Evolutionary conservation across 2,888 invertebrate species (phyloP), one percentile per base, ranked within the genome.

Genomic region (Drosophila diplacantha): DNA sequence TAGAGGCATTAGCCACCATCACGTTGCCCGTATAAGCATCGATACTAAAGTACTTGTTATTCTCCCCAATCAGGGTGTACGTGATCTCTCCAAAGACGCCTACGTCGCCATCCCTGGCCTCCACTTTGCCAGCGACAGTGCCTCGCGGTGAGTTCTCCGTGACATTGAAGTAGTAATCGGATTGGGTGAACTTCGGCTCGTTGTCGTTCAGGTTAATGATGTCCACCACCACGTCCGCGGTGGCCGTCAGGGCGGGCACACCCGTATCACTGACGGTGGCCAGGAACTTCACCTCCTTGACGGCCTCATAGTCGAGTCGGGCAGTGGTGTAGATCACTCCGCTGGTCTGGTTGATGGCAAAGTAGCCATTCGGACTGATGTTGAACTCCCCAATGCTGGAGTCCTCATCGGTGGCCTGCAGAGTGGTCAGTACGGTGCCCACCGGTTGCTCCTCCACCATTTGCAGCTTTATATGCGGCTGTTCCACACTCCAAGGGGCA

Each of bases 121-220:
- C 91, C 1, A 96, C 94, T 38, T 91, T 91, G 0, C 93, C 89
- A 0, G 96, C 92, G 5, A 90, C 91, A 0, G 94, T 94, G 0
- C 93, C 95, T 0, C 91, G 90, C 0, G 92, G 91, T 0, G 95
- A 91, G 83, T 96, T 95, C 87, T 97, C 96, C 1, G 91, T 89
- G 2, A 96, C 91, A 1, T 91, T 91, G 0, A 93, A 93, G 55
- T 92, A 91, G 83, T 96, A 96, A 18, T 89, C 88, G 47, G 90
- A 88, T 65, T 91, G 90, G 0, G 90, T 90, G 86, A 97, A 97
- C 47, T 90, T 90, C 0, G 97, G 97, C 83, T 93, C 93, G 84
- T 96, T 95, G 81, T 97, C 97, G 78, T 98, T 97, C 0, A 95
- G 91, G 85, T 97, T 97, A 32, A 92, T 89, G 3, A 98, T 90